Conservation (phyloP, 2,797 vertebrate genomes). For the Meriones psammophilus region DNA sequence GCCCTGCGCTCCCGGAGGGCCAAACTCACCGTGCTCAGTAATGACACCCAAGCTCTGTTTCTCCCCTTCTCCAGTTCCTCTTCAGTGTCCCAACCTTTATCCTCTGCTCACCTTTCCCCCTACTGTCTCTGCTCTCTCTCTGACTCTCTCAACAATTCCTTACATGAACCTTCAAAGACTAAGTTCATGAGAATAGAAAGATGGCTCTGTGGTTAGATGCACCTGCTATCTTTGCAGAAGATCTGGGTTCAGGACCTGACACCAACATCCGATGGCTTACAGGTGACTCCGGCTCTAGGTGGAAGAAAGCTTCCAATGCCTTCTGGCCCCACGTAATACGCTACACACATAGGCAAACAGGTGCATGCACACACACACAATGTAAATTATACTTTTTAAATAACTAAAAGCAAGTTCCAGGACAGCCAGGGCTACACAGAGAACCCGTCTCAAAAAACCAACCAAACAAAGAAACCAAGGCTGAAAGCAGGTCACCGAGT, state of each 20-base stretch:
- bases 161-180: background rate
- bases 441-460: background rate
- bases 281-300: background rate
- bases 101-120: background rate
- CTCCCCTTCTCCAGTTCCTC: rapidly evolving
- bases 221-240: background rate
- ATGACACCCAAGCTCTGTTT: conserved; percentile 72
- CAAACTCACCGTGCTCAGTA: conserved; percentile 96
- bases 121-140: background rate
- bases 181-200: background rate
- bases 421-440: background rate
- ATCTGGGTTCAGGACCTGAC: background rate
- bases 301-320: background rate
- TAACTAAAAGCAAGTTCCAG: background rate
- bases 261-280: background rate
- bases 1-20: conserved; percentile 95
- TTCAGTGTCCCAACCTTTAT: background rate
- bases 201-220: background rate
- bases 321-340: background rate
- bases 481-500: background rate
- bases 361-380: background rate
- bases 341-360: no score
- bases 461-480: background rate
- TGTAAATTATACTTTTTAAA: background rate
- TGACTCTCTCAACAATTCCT: background rate